Evolutionary conservation across 2,888 invertebrate genomes (phyloP).

Genomic region (Scaptomyza cyrtandrae): DNA sequence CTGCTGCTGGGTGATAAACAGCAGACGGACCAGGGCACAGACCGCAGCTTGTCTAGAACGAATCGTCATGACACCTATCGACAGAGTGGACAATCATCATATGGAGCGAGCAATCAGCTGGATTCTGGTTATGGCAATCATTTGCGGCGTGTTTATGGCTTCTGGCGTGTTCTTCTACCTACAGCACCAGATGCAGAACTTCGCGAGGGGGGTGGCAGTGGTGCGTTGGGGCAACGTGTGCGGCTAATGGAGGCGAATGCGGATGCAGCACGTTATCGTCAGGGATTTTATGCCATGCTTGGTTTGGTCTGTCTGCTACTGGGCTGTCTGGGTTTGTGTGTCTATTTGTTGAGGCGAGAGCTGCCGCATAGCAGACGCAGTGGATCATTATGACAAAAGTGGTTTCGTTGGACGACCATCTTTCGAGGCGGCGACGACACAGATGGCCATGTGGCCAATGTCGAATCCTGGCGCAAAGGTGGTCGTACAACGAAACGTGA

Average conservation of each 20-base stretch:
- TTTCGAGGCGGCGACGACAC: constrained; percentile 65
- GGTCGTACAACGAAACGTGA: constrained; percentile 59
- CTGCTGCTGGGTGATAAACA: constrained; percentile 69
- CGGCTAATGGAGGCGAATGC: constrained; percentile 80
- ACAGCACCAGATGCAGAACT: constrained; percentile 57
- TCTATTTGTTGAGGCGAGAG: constrained; percentile 82
- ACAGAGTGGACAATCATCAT: constrained; percentile 54
- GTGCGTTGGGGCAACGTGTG: constrained; percentile 69
- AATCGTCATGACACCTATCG: constrained; percentile 75
- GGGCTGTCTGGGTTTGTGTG: constrained; percentile 82
- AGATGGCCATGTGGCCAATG: constrained; percentile 59
- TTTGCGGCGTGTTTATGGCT: constrained; percentile 82
- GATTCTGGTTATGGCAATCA: constrained; percentile 81
- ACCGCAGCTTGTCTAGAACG: constrained; percentile 61
- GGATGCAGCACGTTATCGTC: constrained; percentile 83
- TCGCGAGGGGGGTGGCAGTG: constrained; percentile 46
- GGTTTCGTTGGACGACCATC: constrained; percentile 82
- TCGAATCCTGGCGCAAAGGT: constrained; percentile 76
- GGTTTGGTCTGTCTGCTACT: constrained; percentile 81
- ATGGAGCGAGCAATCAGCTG: constrained; percentile 64
- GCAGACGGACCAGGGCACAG: constrained; percentile 33
- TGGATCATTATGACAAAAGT: constrained; percentile 83
- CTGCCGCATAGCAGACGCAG: constrained; percentile 58
- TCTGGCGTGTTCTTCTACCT: constrained; percentile 83
- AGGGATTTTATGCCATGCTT: constrained; percentile 84